These are phyloP conservation scores for Lasiommata megera DNA, from an alignment of 2,888 invertebrate species.

Conservation along the genomic window DNA sequence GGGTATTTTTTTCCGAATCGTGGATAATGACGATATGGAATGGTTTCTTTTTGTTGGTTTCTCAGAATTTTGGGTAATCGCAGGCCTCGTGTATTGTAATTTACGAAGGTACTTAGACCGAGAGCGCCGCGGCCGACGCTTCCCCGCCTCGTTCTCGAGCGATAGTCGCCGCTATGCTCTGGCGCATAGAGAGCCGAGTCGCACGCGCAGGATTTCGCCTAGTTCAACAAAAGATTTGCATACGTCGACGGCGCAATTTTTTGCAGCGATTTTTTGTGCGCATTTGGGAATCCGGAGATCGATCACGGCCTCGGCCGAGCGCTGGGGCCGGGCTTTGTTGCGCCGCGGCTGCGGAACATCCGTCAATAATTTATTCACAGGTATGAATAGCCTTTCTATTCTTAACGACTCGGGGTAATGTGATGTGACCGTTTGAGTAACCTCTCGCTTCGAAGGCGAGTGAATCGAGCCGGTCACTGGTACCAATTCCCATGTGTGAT, in stretches of 20 bases:
- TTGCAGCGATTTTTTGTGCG: constrained; percentile 38
- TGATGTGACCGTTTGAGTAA: background rate
- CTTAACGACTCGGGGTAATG: constrained; percentile 5
- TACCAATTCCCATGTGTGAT: no score
- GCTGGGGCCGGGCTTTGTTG: constrained; percentile 14
- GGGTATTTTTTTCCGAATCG: background rate
- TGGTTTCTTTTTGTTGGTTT: constrained; percentile 20
- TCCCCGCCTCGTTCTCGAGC: background rate
- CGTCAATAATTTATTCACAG: constrained; percentile 24
- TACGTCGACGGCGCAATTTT: constrained; percentile 38
- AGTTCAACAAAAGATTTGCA: constrained; percentile 41
- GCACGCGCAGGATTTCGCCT: constrained; percentile 13
- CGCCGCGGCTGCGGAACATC: constrained; percentile 11
- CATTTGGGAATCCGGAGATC: constrained; percentile 35
- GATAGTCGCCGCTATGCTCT: background rate
- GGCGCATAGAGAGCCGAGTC: constrained; percentile 13
- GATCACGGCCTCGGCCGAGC: constrained; percentile 30
- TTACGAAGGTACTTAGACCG: constrained; percentile 35
- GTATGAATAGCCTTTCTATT: constrained; percentile 18
- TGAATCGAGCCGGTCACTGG: no score
- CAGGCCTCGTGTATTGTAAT: constrained; percentile 32
- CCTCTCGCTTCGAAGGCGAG: background rate
- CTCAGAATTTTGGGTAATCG: constrained; percentile 25
- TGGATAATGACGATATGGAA: background rate
- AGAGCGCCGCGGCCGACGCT: constrained; percentile 12